Evolutionary conservation across 2,113 vertebrate species (phyloP), one percentile per base, ranked within the genome.

Genomic region (Trogon melanurus): DNA sequence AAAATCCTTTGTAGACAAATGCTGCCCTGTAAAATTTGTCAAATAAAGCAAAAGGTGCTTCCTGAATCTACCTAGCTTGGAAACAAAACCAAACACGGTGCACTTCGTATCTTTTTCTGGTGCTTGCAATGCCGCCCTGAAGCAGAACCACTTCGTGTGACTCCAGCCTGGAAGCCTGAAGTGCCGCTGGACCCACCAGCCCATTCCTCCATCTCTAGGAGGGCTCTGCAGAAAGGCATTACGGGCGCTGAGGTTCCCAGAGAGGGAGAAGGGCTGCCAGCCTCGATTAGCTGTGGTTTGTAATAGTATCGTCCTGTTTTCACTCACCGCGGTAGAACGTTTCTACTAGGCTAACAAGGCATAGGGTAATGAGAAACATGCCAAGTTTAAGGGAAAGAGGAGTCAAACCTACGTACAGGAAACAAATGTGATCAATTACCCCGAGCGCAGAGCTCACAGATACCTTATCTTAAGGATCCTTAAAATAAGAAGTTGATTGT

Each of bases 341-440:
- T 98, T 98, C 97, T 97, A 84, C 90, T 32, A 73, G 97, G 96
- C 98, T 98, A 98, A 98, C 98, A 97, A 98, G 98, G 97, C 97
- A 81, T 5, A 96, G 97, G 97, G 97, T 98, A 98, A 98, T 98
- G 97, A 98, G 97, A 98, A 98, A 98, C 98, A 98, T 97, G 97
- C 98, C 97, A 98, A 96, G 96, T 96, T 95, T 36, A 96, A 97
- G 96, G 97, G 97, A 98, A 98, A 98, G 98, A 98, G 98, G 98
- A 98, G 98, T 97, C 97, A 61, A 98, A 98, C 98, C 97, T 97
- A 95, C 41, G 3, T 95, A 97, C 98, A 99, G 98, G 99, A 99
- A 99, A 98, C 98, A 97, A 98, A 99, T 99, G 99, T 98, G 98
- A 99, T 99, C 98, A 99, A 99, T 99, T 99, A 99, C 98, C 97